A percentile compares a stretch with the other conserved stretches of the same genome.
Evolutionary conservation across 2,797 vertebrate species (phyloP).

Genomic region (Centropyge bicolor): DNA sequence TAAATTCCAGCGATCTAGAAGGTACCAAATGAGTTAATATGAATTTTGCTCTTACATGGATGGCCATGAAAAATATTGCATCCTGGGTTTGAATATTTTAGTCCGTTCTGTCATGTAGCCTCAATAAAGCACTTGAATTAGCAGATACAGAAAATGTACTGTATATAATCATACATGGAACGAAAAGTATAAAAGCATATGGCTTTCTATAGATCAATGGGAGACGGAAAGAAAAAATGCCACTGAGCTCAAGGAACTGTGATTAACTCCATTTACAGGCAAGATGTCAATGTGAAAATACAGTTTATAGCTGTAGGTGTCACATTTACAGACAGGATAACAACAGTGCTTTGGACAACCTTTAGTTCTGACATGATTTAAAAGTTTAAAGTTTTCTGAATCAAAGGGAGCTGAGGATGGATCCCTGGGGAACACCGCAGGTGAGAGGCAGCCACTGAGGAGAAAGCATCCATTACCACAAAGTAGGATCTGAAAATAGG

Average conservation of each 20-base stretch:
- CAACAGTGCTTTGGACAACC: not conserved
- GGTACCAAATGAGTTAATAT: not conserved
- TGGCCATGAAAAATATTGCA: not conserved
- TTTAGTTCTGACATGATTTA: not conserved
- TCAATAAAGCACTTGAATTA: slow-evolving; percentile 12
- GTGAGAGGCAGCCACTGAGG: not conserved
- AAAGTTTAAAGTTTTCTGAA: not conserved
- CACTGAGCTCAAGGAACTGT: not conserved
- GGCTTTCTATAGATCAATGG: not conserved
- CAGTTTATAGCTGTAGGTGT: not conserved
- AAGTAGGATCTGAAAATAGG: not conserved
- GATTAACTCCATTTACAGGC: not conserved
- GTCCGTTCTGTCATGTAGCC: not conserved
- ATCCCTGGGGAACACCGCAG: not conserved
- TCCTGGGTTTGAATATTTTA: slow-evolving; percentile 4
- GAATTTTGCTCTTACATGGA: not conserved
- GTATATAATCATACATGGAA: not conserved
- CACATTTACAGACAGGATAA: not conserved
- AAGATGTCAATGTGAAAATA: not conserved
- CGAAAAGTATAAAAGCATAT: not conserved
- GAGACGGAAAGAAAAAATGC: not conserved
- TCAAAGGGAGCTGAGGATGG: not conserved
- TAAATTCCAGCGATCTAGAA: not conserved
- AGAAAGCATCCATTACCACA: not conserved
- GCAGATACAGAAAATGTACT: not conserved